Conservation (phyloP, 2,113 vertebrate genomes). For the Columba livia region DNA sequence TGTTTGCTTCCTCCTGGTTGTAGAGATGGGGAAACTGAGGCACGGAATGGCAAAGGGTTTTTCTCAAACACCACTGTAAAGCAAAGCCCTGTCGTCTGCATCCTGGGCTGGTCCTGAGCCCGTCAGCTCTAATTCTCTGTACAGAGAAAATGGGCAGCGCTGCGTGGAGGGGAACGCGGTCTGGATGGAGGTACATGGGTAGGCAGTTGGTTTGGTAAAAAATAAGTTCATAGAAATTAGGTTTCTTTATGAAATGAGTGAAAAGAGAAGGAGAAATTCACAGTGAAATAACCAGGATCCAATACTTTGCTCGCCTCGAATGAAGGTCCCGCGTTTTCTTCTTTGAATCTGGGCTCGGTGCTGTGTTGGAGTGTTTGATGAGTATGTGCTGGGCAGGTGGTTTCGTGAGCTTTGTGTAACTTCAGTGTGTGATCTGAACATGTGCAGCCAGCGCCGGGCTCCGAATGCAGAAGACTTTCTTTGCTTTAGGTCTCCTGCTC, state of each 20-base stretch:
- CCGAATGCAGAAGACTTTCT: neutral
- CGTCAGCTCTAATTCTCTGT: fast-evolving
- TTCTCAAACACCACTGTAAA: neutral
- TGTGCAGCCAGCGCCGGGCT: neutral
- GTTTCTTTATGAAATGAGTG: neutral
- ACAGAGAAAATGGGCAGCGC: neutral
- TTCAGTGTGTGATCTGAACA: neutral
- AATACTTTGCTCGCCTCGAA: neutral
- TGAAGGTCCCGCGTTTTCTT: fast-evolving
- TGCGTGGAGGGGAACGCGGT: fast-evolving
- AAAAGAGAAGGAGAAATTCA: neutral
- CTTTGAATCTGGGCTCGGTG: neutral
- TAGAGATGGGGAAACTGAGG: neutral
- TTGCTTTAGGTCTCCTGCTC: neutral
- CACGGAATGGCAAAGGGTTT: neutral
- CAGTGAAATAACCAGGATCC: neutral
- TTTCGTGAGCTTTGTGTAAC: neutral
- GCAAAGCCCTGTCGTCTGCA: fast-evolving
- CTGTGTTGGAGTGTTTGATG: neutral
- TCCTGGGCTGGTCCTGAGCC: neutral
- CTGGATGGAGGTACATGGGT: neutral
- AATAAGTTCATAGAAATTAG: neutral
- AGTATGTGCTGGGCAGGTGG: neutral
- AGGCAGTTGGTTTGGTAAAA: neutral
- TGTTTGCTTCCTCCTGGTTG: neutral